A percentile compares a stretch with the other conserved stretches of the same genome.
Evolutionary conservation across 2,113 vertebrate species (phyloP).

Genomic region (Podilymbus podiceps): DNA sequence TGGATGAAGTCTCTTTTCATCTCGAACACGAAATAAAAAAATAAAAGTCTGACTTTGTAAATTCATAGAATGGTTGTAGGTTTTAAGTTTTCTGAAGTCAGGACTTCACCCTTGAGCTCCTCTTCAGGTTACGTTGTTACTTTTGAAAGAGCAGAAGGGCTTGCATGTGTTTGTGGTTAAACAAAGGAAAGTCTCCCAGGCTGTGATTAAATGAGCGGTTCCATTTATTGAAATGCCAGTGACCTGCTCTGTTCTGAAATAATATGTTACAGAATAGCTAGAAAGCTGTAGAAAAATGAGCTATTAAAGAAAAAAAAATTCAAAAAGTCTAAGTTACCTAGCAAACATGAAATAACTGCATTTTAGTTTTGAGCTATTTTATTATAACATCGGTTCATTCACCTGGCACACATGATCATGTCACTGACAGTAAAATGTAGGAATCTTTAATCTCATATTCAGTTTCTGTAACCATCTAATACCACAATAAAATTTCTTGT

Average conservation of each 20-base stretch:
- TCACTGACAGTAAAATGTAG: background rate
- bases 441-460: background rate
- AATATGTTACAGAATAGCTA: background rate
- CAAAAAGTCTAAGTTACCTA: background rate
- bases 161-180: background rate
- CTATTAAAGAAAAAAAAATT: background rate
- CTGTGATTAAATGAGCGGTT: background rate
- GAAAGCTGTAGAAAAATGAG: background rate
- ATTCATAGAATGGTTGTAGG: background rate
- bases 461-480: background rate
- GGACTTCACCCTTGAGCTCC: background rate
- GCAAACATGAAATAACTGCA: background rate
- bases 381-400: background rate
- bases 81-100: background rate
- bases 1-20: background rate
- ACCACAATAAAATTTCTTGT: background rate
- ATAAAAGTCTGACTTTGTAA: background rate
- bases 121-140: background rate
- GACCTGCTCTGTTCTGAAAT: background rate
- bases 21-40: background rate
- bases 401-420: accelerated
- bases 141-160: background rate
- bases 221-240: background rate
- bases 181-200: background rate
- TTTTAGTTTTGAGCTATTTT: background rate